Base-by-base conservation (phyloP, 2,113 vertebrate species). In the Anhinga anhinga region DNA sequence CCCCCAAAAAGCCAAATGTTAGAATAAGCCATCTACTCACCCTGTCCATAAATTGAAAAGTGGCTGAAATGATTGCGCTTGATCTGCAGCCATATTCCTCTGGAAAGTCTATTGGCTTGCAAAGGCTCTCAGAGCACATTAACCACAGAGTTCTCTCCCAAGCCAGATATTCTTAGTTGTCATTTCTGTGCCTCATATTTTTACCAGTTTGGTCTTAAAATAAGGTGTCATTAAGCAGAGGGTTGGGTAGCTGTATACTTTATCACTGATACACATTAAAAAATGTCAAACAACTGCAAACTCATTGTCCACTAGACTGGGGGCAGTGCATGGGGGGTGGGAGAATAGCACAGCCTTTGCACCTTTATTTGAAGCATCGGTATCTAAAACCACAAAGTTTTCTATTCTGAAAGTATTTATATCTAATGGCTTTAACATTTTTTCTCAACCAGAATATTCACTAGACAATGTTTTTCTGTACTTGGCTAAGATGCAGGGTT, bases 11-110 rank as follows among this genome's bases (percentile, higher is more conserved):
- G 25, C 80, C 83, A 95, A 81, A 86, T 93, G 77, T 67, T 90
- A 65, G 50, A 73, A 84, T 95, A 87, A 96, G 20, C 83, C 71
- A 58, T 59, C 67, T 62, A 94, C 36, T 96, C 49, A 86, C 32
- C 71, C 56, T 74, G 66, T 80, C 72, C 45, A 44, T 90, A 93
- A 97, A 86, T 79, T 0, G 23, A 88, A 91, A 96, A 95, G 83
- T 77, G 96, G 86, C 78, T 89, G 88, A 88, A 94, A 84, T 93
- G 70, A 85, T 88, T 42, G 12, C 1, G 0, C 14, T 88, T 82
- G 90, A 95, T 97, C 84, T 73, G 70, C 73, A 95, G 93, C 95
- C 96, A 94, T 88, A 53, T 93, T 91, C 78, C 47, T 55, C 72
- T 82, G 93, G 80, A 94, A 82, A 70, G 49, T 62, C 91, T 95